These are phyloP conservation scores for Triplophysa bombifrons DNA, from an alignment of 2,797 vertebrate genomes.

Conservation along the genomic window DNA sequence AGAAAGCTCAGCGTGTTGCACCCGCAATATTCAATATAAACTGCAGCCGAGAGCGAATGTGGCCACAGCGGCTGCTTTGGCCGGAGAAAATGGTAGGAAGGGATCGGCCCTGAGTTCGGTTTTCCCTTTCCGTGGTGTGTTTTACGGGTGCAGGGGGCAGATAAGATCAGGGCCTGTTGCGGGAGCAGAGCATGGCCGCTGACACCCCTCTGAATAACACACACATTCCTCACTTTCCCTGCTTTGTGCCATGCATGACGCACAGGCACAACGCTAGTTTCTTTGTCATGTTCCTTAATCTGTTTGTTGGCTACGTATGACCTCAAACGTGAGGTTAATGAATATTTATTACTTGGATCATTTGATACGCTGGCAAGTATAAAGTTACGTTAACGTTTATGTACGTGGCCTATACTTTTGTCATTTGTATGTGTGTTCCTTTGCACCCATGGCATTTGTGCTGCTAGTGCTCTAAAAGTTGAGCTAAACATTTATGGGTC, in stretches of 20 bases:
- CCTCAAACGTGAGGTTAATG: too few species aligned
- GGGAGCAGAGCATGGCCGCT: conserved; percentile 59
- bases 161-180: conserved; percentile 83
- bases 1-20: conserved; percentile 4
- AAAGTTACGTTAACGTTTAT: too few species aligned
- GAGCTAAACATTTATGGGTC: background rate
- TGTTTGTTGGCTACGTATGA: too few species aligned
- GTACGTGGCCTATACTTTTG: too few species aligned
- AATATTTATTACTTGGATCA: too few species aligned
- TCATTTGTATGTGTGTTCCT: too few species aligned
- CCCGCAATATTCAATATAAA: conserved; percentile 29
- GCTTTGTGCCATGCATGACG: conserved; percentile 15
- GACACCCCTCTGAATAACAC: conserved; percentile 54
- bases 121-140: conserved; percentile 73
- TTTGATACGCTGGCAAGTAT: too few species aligned
- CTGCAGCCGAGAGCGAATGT: conserved; percentile 52
- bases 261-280: background rate
- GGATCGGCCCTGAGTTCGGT: conserved; percentile 88
- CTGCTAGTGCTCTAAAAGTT: too few species aligned
- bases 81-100: conserved; percentile 91
- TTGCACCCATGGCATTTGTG: too few species aligned
- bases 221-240: conserved; percentile 42
- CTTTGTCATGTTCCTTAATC: background rate
- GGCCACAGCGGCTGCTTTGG: conserved; percentile 66
- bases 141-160: conserved; percentile 70